Conservation (phyloP, 2,113 vertebrate species). For the Pluvianellus socialis region DNA sequence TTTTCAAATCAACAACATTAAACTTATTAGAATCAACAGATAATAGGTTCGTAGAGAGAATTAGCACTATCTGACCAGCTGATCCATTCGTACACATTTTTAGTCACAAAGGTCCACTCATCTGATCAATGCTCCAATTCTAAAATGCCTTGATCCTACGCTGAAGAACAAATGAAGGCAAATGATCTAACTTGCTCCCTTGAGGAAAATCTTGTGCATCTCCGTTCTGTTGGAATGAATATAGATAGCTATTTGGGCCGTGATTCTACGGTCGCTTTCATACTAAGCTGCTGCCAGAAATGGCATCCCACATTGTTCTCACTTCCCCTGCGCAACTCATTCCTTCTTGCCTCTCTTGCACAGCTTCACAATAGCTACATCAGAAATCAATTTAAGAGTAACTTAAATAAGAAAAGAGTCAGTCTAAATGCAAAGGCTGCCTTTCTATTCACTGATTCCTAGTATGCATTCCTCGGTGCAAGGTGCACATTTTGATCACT, state of each 20-base stretch:
- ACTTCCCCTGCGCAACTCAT: neutral
- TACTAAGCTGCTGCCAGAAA: neutral
- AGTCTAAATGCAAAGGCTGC: neutral
- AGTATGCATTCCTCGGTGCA: neutral
- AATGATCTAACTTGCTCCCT: neutral
- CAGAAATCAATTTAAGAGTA: neutral
- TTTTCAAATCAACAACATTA: neutral
- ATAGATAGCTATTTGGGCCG: neutral
- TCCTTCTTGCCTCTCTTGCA: neutral
- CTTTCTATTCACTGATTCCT: neutral
- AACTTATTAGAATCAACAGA: neutral
- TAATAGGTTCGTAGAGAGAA: neutral
- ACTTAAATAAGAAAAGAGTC: neutral
- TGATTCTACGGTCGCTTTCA: neutral
- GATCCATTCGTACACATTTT: accelerated
- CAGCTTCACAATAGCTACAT: neutral
- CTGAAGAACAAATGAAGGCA: neutral
- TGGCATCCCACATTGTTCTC: neutral
- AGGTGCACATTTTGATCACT: neutral
- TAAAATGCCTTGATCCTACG: neutral
- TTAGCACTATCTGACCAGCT: neutral
- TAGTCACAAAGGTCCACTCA: neutral
- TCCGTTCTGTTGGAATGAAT: neutral
- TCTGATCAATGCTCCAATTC: neutral
- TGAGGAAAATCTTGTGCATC: neutral